A percentile compares a stretch with the other conserved stretches of the same genome.
Evolutionary conservation across 1,140 invertebrate species (phyloP).

Genomic region (Drosophila baimaii): DNA sequence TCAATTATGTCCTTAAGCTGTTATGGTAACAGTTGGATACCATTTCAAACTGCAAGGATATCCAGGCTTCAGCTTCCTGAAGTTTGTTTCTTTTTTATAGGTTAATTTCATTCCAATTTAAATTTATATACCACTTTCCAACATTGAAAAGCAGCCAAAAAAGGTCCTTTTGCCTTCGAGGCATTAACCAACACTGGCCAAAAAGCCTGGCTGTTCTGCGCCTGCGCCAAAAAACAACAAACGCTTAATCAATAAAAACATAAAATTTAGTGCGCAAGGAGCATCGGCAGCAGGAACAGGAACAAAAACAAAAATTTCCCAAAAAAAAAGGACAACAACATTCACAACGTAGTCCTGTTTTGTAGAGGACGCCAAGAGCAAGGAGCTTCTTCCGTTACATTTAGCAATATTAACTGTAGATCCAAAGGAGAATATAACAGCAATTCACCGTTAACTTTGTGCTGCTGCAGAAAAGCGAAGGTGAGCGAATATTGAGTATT

Average conservation of each 20-base stretch:
- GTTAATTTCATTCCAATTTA: too few species aligned
- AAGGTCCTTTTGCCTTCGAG: neutral
- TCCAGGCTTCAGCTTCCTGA: too few species aligned
- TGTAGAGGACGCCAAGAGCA: constrained; percentile 8
- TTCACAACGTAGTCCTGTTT: constrained; percentile 1
- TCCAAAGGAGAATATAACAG: neutral
- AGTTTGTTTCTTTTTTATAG: too few species aligned
- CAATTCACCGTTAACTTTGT: neutral
- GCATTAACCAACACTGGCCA: constrained; percentile 15
- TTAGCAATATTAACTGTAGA: neutral
- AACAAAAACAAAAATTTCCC: constrained; percentile 51
- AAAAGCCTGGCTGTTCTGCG: constrained; percentile 28
- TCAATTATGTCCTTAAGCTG: too few species aligned
- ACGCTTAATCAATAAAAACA: constrained; percentile 80
- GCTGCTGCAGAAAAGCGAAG: constrained; percentile 11
- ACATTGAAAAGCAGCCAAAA: neutral
- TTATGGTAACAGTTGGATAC: too few species aligned
- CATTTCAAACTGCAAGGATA: too few species aligned
- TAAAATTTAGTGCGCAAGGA: constrained; percentile 76
- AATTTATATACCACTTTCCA: neutral
- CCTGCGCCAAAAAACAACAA: constrained; percentile 68
- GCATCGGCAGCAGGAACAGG: constrained; percentile 62
- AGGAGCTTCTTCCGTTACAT: neutral
- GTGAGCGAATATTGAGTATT: constrained; percentile 36
- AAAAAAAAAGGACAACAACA: constrained; percentile 43